Evolutionary conservation across 1,140 invertebrate genomes (phyloP).

Genomic region (Conus ventricosus): DNA sequence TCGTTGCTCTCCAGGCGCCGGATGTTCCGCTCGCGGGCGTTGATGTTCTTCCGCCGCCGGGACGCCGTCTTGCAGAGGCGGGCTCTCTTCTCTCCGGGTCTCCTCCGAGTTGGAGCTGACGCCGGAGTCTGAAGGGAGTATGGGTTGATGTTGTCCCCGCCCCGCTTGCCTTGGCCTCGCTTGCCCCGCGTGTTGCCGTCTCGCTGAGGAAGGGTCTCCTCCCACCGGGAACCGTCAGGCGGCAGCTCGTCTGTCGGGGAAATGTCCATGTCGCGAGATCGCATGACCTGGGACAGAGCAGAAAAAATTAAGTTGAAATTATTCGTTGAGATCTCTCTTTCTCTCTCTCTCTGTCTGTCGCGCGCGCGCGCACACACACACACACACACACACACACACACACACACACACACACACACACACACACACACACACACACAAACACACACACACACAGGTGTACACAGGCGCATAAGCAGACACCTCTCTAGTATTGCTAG

Average conservation of each 20-base stretch:
- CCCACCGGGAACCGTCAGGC: background rate
- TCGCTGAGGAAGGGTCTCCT: background rate
- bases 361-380: too few species aligned
- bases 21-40: slow-evolving; percentile 88
- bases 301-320: too few species aligned
- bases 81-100: slow-evolving; percentile 50
- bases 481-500: too few species aligned
- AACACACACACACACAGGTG: too few species aligned
- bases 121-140: slow-evolving; percentile 64
- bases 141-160: slow-evolving; percentile 33
- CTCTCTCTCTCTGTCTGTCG: too few species aligned
- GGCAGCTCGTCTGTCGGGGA: slow-evolving; percentile 7
- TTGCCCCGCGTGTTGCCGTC: slow-evolving; percentile 5
- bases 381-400: too few species aligned
- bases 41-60: slow-evolving; percentile 81
- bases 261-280: slow-evolving; percentile 9
- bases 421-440: too few species aligned
- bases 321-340: too few species aligned
- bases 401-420: too few species aligned
- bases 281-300: background rate
- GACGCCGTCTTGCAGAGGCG: slow-evolving; percentile 63
- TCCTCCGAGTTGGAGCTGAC: slow-evolving; percentile 63
- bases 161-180: slow-evolving; percentile 10
- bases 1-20: slow-evolving; percentile 90
- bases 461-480: too few species aligned